phyloP scores from a whole-genome alignment of 2,113 vertebrate genomes.

The Polypterus bichir region DNA sequence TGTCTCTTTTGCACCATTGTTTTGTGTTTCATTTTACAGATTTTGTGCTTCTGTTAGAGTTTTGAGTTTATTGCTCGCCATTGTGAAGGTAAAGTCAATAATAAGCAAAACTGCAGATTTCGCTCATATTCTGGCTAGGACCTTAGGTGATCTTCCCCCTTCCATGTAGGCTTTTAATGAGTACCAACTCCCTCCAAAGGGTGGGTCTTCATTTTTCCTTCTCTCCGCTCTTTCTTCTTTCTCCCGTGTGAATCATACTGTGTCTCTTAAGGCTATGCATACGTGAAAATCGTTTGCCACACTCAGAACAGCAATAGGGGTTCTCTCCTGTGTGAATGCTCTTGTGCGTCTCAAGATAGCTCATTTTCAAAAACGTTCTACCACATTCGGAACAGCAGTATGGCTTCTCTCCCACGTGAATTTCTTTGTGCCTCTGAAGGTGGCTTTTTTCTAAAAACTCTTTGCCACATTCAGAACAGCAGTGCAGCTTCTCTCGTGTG shows the following conservation, averaged over 20 bases:
- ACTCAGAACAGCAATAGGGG: constrained; percentile 32
- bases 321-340: constrained; percentile 1
- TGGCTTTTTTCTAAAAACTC: neutral
- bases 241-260: constrained; percentile 34
- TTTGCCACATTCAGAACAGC: neutral
- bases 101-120: no score
- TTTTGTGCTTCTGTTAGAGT: no score
- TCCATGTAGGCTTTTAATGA: no score
- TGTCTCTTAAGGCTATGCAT: constrained; percentile 40
- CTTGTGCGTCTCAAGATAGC: neutral
- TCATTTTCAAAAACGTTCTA: neutral
- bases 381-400: neutral
- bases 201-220: no score
- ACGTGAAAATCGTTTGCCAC: constrained; percentile 39
- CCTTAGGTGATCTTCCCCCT: no score
- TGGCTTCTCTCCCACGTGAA: neutral
- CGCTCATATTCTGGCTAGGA: no score
- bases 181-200: no score
- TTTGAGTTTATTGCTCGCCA: no score
- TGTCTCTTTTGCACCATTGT: no score
- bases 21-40: no score
- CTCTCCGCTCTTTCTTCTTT: constrained; percentile 13
- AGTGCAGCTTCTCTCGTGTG: neutral
- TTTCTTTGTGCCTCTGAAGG: neutral
- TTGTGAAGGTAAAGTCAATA: no score